Conservation (phyloP, 2,113 vertebrate species). For the Lampris incognitus region DNA sequence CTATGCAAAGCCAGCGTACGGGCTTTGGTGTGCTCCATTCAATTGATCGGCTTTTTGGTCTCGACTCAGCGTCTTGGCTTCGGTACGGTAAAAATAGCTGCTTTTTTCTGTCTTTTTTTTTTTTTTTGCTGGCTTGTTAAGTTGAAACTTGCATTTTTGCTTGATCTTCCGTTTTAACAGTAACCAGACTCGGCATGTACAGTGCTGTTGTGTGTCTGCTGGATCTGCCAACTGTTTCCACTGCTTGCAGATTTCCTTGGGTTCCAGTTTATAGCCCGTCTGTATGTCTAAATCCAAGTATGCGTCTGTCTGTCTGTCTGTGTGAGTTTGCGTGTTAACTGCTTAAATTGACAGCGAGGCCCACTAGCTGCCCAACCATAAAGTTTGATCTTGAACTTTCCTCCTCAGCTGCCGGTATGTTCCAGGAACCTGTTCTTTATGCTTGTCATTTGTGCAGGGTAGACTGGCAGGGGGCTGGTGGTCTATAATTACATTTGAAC, state of each 20-base stretch:
- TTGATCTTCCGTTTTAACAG: too few species aligned
- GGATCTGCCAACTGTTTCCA: neutral
- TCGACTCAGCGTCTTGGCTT: neutral
- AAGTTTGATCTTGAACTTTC: slow-evolving; percentile 64
- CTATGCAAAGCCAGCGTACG: neutral
- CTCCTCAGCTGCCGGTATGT: slow-evolving; percentile 15
- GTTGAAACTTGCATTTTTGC: too few species aligned
- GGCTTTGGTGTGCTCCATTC: slow-evolving; percentile 7
- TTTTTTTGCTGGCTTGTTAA: too few species aligned
- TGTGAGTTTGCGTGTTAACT: slow-evolving; percentile 18
- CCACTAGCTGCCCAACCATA: slow-evolving; percentile 26
- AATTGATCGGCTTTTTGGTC: slow-evolving; percentile 20
- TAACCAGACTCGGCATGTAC: neutral
- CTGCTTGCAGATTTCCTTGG: neutral
- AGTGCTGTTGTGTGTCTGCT: neutral
- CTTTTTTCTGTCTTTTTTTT: neutral
- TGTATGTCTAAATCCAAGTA: neutral
- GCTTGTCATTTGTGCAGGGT: neutral
- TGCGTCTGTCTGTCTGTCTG: neutral
- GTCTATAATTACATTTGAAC: slow-evolving; percentile 14
- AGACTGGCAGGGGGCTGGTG: neutral
- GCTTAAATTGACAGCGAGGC: slow-evolving; percentile 6
- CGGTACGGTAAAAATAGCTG: neutral
- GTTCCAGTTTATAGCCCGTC: neutral
- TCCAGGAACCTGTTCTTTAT: slow-evolving; percentile 27